Conservation (phyloP, 2,113 vertebrate species). For the Ictalurus furcatus region DNA sequence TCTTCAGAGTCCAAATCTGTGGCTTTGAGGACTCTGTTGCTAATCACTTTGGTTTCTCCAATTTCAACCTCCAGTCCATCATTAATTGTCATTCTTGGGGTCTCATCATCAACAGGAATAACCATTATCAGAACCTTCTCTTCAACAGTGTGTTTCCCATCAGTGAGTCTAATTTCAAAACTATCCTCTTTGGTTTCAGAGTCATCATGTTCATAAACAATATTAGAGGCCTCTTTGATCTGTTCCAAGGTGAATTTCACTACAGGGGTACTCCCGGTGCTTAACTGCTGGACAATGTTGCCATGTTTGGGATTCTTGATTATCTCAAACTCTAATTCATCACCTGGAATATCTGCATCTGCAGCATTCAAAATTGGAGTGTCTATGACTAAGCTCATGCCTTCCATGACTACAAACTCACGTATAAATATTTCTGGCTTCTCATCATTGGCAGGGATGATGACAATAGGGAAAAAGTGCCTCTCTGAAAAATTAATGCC, state of each 20-base stretch:
- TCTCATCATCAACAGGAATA: constrained; percentile 93
- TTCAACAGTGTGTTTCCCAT: constrained; percentile 81
- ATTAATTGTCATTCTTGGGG: constrained; percentile 91
- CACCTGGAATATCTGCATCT: constrained; percentile 84
- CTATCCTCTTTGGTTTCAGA: constrained; percentile 89
- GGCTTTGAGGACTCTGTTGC: constrained; percentile 82
- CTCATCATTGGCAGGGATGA: constrained; percentile 88
- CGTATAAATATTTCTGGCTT: constrained; percentile 88
- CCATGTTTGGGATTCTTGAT: constrained; percentile 82
- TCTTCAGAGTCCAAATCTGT: constrained; percentile 95
- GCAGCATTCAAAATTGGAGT: constrained; percentile 87
- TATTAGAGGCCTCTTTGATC: constrained; percentile 86
- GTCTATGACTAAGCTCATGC: constrained; percentile 92
- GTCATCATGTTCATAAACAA: constrained; percentile 93
- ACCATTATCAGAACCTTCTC: constrained; percentile 82
- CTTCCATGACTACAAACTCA: constrained; percentile 96
- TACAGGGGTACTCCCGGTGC: constrained; percentile 80
- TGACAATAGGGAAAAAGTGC: constrained; percentile 84
- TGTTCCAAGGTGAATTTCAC: constrained; percentile 86
- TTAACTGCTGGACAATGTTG: constrained; percentile 85
- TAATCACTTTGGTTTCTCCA: constrained; percentile 83
- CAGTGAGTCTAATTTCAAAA: constrained; percentile 84
- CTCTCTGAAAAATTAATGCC: constrained; percentile 91
- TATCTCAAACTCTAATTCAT: constrained; percentile 82
- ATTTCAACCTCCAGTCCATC: constrained; percentile 91